phyloP scores from a whole-genome alignment of 2,888 invertebrate genomes.

The Herminia tarsipennalis region DNA sequence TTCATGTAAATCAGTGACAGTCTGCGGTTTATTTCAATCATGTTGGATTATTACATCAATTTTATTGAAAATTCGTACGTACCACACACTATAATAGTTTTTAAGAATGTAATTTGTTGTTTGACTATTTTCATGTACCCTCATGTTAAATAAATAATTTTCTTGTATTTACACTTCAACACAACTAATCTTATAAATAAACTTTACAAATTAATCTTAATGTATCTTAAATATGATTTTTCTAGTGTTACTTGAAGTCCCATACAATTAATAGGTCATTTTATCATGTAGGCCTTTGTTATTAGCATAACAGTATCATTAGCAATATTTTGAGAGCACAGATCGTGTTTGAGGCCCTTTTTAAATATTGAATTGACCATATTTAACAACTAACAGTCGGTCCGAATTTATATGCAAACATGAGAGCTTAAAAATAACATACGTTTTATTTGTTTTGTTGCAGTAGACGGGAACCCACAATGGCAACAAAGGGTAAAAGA shows the following conservation, averaged over 20 bases:
- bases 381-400: too few relatives aligned
- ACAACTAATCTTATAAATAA: not conserved
- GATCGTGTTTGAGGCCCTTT: too few relatives aligned
- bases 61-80: slow-evolving; percentile 7
- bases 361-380: too few relatives aligned
- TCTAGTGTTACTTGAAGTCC: too few relatives aligned
- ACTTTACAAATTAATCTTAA: too few relatives aligned
- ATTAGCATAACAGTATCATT: too few relatives aligned
- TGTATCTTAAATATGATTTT: too few relatives aligned
- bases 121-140: not conserved
- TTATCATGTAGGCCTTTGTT: too few relatives aligned
- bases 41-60: not conserved
- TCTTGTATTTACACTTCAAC: not conserved
- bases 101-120: not conserved
- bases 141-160: not conserved
- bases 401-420: too few relatives aligned
- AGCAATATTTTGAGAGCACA: too few relatives aligned
- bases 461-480: slow-evolving; percentile 74
- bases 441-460: slow-evolving; percentile 52
- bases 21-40: slow-evolving; percentile 5
- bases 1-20: not conserved
- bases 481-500: slow-evolving; percentile 91
- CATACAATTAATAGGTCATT: too few relatives aligned
- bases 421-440: not conserved
- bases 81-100: not conserved